phyloP scores from a whole-genome alignment of 2,797 vertebrate species.

The Adrianichthys oophorus region DNA sequence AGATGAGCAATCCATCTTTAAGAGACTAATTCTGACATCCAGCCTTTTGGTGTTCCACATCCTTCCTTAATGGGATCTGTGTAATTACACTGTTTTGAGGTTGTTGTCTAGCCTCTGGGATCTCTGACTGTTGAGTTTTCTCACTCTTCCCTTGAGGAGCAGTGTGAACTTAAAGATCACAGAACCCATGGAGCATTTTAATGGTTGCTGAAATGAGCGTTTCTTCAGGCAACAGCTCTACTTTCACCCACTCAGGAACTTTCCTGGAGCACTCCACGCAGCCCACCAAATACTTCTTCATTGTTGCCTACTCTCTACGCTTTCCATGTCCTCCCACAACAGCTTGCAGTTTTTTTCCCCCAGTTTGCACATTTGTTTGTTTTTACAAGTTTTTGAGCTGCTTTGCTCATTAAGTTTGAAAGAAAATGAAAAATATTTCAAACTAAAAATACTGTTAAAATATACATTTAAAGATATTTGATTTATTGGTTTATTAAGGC shows the following conservation, averaged over 20 bases:
- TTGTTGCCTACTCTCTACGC: constrained; percentile 39
- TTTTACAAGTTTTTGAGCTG: constrained; percentile 15
- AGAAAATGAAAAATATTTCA: neutral
- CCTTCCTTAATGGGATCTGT: constrained; percentile 54
- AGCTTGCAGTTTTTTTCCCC: constrained; percentile 25
- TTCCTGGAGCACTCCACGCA: constrained; percentile 48
- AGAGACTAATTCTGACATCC: constrained; percentile 39
- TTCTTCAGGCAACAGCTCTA: constrained; percentile 63
- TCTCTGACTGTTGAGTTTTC: constrained; percentile 40
- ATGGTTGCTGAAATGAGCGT: constrained; percentile 62
- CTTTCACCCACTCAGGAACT: constrained; percentile 65
- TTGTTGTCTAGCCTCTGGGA: constrained; percentile 60
- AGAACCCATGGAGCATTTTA: constrained; percentile 65
- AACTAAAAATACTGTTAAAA: neutral
- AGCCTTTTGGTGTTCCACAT: constrained; percentile 46
- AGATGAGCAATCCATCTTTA: neutral
- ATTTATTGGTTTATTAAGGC: neutral
- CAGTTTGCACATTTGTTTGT: constrained; percentile 5
- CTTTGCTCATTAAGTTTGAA: neutral
- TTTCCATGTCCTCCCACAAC: constrained; percentile 25
- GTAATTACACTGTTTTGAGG: constrained; percentile 57
- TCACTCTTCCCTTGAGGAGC: constrained; percentile 52
- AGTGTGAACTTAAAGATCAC: constrained; percentile 60
- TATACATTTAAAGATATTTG: neutral
- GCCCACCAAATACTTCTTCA: constrained; percentile 36